Conservation (phyloP, 2,113 vertebrate species). For the Marcusenius ussheri region DNA sequence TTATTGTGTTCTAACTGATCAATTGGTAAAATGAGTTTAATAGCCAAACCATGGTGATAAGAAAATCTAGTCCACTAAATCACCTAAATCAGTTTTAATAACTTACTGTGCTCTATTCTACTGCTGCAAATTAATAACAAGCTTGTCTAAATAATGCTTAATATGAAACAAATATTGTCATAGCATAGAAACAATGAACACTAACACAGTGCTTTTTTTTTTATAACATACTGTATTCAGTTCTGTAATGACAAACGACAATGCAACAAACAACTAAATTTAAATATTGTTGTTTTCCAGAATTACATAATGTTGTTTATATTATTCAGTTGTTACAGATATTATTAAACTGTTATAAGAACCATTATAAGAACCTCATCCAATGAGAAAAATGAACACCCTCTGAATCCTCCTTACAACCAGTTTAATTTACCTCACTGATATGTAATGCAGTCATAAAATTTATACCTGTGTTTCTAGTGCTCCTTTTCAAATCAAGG, state of each 20-base stretch:
- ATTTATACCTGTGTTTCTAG: neutral
- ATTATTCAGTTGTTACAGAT: neutral
- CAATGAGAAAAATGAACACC: neutral
- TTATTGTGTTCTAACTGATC: conserved; percentile 9
- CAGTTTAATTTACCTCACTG: neutral
- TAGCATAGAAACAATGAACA: neutral
- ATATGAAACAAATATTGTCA: neutral
- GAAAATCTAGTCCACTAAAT: neutral
- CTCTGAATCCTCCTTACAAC: neutral
- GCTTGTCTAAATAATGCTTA: neutral
- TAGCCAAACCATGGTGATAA: neutral
- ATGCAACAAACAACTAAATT: neutral
- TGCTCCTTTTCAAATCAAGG: neutral
- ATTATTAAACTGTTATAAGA: neutral
- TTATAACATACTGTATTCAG: neutral
- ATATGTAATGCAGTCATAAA: neutral
- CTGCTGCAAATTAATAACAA: neutral
- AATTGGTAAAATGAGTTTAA: conserved; percentile 8
- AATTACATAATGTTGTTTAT: neutral
- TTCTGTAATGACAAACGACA: neutral
- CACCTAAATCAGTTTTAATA: neutral
- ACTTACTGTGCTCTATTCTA: neutral
- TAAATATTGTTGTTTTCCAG: neutral
- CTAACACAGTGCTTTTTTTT: neutral
- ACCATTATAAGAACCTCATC: neutral